Base-by-base conservation (phyloP, 2,113 vertebrate genomes). In the Erinaceus europaeus region DNA sequence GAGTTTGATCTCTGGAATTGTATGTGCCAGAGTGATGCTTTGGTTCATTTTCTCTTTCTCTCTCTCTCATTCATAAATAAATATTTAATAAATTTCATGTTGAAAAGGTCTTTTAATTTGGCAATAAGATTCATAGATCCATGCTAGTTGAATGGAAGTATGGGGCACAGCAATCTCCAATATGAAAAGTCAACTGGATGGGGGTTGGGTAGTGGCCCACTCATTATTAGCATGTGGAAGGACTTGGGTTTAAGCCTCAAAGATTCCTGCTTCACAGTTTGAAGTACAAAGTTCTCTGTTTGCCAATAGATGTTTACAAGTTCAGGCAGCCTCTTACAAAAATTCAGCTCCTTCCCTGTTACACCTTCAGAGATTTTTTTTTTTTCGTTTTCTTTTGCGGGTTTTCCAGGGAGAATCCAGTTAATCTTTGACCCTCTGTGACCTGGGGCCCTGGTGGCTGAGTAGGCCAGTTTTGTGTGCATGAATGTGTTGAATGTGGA, bases 111-210 rank as follows among this genome's bases (percentile, higher is more conserved):
- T 55, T 32, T 62, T 38, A 53, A 65, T 13, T 38, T 59, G 75
- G 20, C 36, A 84, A 52, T 86, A 82, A 86, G 20, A 21, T 76
- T 88, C 79, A 78, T 18, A 76, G 61, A 64, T 36, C 73, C 50
- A 34, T 64, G 73, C 50, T 55, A 86, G 59, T 18, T 23, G 27
- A 36, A 73, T 53, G 27, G 25, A 44, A 61, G 57, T 52, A 84
- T n/a, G n/a, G 68, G 32, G 18, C 18, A 62, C 36, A 46, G 40
- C 18, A 14, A 12, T 69, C 64, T 77, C 32, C 21, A 50, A 64
- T 48, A 9, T 76, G 73, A 59, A 76, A 82, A 80, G 68, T 72
- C 62, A 84, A 23, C 21, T 53, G 29, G 61, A 79, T 85, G 85
- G 76, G 55, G 55, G 84, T 44, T 40, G 55, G n/a, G 38, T n/a